Evolutionary conservation across 2,888 invertebrate genomes (phyloP), one percentile per base, ranked within the genome.

Genomic region (Ceratothoa steindachneri): DNA sequence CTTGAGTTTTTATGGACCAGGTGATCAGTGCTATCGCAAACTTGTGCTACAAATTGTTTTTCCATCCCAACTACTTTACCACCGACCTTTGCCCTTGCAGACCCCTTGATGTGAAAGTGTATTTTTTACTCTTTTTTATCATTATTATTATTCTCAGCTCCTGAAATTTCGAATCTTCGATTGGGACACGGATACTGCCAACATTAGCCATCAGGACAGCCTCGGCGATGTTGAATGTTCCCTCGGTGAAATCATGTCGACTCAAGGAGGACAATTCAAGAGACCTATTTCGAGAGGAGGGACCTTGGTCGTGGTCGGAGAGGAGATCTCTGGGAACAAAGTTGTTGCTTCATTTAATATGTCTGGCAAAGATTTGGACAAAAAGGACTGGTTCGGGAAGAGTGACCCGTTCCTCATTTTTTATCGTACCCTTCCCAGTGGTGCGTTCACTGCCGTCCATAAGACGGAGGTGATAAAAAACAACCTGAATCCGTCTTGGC

Each of bases 401-500:
- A 83, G 84, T 15, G 84, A 84, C 80, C 84, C 84, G n/a, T 85
- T 84, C 81, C 81, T 85, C 5, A 82, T 82, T 30, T 82, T 86
- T 30, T 77, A 75, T 41, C 71, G 79, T n/a, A 73, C 70, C 66
- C 71, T 77, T 19, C 72, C 76, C 24, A 71, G 73, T 67, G 70
- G 64, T 28, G 30, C 67, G 24, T 78, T 73, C 60, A 24, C 73
- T n/a, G 41, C 87, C 4, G 87, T 87, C 1, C 86, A 87, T 81
- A 85, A 87, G 81, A 87, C 87, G 55, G 88, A 88, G 81, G 85
- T 85, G 0, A 84, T 86, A 51, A 86, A 85, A 81, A 85, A 85
- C 68, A 86, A 85, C 0, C 81, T 86, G 71, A 86, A 87, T 81
- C 87, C 87, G 2, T 84, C 84, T 29, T 87, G 87, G 87, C 81